Evolutionary conservation across 2,113 vertebrate species (phyloP).

Genomic region (Arvicanthis niloticus): DNA sequence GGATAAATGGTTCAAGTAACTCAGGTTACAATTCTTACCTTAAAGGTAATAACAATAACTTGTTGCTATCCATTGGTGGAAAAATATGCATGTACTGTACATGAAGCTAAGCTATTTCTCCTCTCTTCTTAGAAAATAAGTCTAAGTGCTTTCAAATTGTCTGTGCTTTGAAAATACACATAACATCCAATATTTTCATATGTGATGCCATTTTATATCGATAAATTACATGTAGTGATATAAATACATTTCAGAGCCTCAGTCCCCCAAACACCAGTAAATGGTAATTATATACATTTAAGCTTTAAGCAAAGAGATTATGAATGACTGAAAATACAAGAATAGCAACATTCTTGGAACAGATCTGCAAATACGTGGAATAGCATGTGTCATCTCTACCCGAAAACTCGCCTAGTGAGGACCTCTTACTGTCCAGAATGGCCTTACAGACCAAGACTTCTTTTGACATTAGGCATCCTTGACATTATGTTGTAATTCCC

Average conservation of each 20-base stretch:
- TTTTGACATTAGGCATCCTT: not conserved
- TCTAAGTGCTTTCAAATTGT: not conserved
- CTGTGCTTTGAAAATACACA: not conserved
- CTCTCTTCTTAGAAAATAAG: not conserved
- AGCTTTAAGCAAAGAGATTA: not conserved
- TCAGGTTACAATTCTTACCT: not conserved
- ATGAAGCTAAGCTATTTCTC: not conserved
- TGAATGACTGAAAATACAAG: not conserved
- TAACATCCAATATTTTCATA: slow-evolving; percentile 31
- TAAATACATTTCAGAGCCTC: not conserved
- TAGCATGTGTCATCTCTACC: not conserved
- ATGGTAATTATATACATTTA: not conserved
- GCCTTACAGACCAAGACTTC: not conserved
- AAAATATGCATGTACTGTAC: not conserved
- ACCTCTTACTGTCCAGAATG: not conserved
- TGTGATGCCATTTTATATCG: not conserved
- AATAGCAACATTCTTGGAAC: not conserved
- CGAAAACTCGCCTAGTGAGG: not conserved
- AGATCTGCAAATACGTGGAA: not conserved
- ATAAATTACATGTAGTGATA: not conserved
- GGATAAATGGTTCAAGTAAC: not conserved
- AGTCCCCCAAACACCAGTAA: slow-evolving; percentile 1
- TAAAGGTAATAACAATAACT: not conserved
- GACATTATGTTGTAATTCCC: not conserved
- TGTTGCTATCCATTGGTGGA: not conserved